Evolutionary conservation across 2,797 vertebrate genomes (phyloP).

Genomic region (Sebastes trivittatus): DNA sequence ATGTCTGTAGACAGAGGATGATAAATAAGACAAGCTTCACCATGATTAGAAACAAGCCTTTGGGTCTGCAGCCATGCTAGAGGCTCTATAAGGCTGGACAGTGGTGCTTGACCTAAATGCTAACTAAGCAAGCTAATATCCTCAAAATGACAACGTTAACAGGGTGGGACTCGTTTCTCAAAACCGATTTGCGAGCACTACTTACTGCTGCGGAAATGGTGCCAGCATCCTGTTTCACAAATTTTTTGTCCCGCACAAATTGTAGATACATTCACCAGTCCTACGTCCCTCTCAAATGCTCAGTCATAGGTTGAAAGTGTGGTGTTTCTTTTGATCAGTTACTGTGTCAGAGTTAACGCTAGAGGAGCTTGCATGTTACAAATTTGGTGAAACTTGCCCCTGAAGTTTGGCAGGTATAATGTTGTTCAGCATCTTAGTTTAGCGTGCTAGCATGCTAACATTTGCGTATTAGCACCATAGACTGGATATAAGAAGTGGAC

Average conservation of each 20-base stretch:
- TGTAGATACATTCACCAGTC: not conserved
- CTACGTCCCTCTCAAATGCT: not conserved
- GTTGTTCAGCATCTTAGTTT: not conserved
- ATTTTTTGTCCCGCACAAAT: not conserved
- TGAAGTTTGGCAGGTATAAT: not conserved
- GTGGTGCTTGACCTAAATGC: not conserved
- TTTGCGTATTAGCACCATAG: not conserved
- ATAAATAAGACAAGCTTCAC: not conserved
- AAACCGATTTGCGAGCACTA: no score
- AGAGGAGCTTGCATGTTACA: not conserved
- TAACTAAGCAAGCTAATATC: not conserved
- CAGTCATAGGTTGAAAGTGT: not conserved
- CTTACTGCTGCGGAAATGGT: not conserved
- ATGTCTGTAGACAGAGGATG: constrained; percentile 1
- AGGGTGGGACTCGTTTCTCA: not conserved
- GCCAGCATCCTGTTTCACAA: not conserved
- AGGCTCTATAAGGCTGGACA: not conserved
- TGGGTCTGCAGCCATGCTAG: no score
- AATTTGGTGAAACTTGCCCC: not conserved
- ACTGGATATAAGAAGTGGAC: no score
- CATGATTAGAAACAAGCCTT: not conserved
- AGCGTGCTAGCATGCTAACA: not conserved
- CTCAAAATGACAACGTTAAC: not conserved
- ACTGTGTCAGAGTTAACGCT: not conserved
- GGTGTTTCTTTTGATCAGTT: not conserved